phyloP scores from a whole-genome alignment of 1,140 invertebrate species.

The Spodoptera litura region DNA sequence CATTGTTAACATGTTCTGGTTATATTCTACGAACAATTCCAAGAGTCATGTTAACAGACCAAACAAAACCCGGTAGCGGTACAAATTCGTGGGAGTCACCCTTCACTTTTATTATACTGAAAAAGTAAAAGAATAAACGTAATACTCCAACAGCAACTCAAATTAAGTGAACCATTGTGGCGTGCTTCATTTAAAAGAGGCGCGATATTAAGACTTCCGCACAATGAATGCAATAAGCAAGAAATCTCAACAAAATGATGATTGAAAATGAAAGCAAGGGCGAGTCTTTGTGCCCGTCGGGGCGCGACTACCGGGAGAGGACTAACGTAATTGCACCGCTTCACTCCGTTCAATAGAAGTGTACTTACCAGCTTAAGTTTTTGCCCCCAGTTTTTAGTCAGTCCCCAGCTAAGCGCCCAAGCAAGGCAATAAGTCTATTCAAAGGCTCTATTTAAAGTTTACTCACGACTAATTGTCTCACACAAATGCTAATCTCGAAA shows the following conservation, averaged over 20 bases:
- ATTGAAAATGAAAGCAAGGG: constrained; percentile 48
- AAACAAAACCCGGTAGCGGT: too few species aligned
- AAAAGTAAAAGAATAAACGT: not conserved
- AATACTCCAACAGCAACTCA: not conserved
- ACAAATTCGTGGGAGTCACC: too few species aligned
- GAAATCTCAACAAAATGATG: constrained; percentile 46
- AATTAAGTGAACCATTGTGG: constrained; percentile 8
- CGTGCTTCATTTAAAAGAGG: constrained; percentile 30
- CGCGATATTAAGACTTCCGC: constrained; percentile 35
- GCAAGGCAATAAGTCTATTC: constrained; percentile 44
- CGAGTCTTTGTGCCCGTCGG: constrained; percentile 40
- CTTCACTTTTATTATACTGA: too few species aligned
- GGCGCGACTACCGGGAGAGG: constrained; percentile 27
- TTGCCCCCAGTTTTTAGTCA: constrained; percentile 47
- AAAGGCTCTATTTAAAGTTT: constrained; percentile 53
- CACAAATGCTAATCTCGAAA: constrained; percentile 52
- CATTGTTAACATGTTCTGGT: too few species aligned
- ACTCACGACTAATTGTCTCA: constrained; percentile 52
- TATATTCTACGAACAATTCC: too few species aligned
- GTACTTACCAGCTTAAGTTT: constrained; percentile 49
- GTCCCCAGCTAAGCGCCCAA: constrained; percentile 24
- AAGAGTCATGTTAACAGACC: too few species aligned
- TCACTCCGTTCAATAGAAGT: constrained; percentile 45
- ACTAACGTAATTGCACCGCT: constrained; percentile 53
- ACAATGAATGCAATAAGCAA: constrained; percentile 47